Evolutionary conservation across 92 coral and sea anemone genomes (phyloP).

Genomic region (Pocillopora grandis): DNA sequence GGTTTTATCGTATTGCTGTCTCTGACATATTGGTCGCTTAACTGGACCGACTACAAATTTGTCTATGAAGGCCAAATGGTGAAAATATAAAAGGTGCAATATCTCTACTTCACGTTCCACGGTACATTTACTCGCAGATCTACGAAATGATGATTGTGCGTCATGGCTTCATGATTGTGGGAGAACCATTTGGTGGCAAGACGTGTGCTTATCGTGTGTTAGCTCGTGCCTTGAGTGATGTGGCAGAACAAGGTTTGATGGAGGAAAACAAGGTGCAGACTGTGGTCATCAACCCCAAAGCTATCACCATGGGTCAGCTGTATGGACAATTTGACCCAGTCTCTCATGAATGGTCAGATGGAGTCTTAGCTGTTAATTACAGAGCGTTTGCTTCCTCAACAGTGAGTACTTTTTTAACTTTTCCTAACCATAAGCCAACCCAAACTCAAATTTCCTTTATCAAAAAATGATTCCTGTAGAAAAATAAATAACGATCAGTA

Average conservation of each 20-base stretch:
- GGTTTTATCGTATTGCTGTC: too few relatives aligned
- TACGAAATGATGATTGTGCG: constrained; percentile 99
- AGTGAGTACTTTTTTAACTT: constrained; percentile 46
- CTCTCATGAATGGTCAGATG: constrained; percentile 99
- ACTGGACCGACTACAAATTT: too few relatives aligned
- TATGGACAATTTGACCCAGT: constrained; percentile 99
- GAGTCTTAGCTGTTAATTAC: constrained; percentile 97
- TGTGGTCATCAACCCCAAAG: constrained; percentile 91
- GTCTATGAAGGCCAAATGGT: too few relatives aligned
- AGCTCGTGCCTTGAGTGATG: constrained; percentile 88
- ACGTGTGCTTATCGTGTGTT: constrained; percentile 94
- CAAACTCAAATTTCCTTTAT: too few relatives aligned
- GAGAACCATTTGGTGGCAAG: constrained; percentile 98
- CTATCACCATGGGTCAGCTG: constrained; percentile 98
- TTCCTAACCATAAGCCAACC: too few relatives aligned
- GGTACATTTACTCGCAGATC: constrained; percentile 43
- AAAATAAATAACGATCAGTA: too few relatives aligned
- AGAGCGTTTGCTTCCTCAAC: constrained; percentile 97
- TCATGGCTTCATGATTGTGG: constrained; percentile 99
- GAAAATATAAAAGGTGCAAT: too few relatives aligned
- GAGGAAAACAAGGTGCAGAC: constrained; percentile 96
- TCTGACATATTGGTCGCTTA: too few relatives aligned
- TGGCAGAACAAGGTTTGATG: constrained; percentile 94
- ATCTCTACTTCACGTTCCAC: not conserved
- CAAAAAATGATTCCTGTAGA: too few relatives aligned